Percentiles rank a stretch among this genome's conserved stretches.
Conservation (phyloP, 2,888 invertebrate species). For the Mesorhabditis sp. region DNA sequence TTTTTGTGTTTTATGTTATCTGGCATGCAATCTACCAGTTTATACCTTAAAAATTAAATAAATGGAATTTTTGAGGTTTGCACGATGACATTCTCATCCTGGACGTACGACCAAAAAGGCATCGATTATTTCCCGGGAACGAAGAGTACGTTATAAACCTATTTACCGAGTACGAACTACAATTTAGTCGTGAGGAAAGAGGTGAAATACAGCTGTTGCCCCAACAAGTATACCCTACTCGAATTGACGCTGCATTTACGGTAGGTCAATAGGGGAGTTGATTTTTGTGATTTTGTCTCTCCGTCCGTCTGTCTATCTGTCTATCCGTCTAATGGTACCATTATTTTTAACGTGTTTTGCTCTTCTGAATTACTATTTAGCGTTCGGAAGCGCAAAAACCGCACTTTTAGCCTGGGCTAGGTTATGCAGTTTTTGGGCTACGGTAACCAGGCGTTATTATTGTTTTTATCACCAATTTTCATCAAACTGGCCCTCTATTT, state of each 20-base stretch:
- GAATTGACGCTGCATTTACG: constrained; percentile 47
- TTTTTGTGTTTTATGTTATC: background rate
- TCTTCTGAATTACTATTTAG: no score
- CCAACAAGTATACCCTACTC: constrained; percentile 56
- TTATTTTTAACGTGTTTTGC: no score
- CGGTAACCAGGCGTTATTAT: no score
- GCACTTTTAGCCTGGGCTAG: no score
- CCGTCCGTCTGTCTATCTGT: no score
- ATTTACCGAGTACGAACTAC: background rate
- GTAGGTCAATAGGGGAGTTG: background rate
- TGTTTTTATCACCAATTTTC: no score
- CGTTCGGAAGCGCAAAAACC: no score
- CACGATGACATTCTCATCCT: constrained; percentile 54
- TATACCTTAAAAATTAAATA: background rate
- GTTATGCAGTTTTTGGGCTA: no score
- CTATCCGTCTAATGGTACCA: no score
- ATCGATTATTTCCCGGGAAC: constrained; percentile 56
- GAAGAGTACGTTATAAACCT: constrained; percentile 23
- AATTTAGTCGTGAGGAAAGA: constrained; percentile 45
- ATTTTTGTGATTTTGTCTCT: no score
- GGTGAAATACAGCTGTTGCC: constrained; percentile 56
- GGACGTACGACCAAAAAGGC: constrained; percentile 56
- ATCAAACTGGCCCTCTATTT: no score
- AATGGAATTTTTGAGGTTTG: constrained; percentile 34
- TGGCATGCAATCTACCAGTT: background rate